Percentiles rank a stretch among this genome's conserved stretches.
Evolutionary conservation across 1,140 invertebrate species (phyloP).

Genomic region (Batillaria attramentaria): DNA sequence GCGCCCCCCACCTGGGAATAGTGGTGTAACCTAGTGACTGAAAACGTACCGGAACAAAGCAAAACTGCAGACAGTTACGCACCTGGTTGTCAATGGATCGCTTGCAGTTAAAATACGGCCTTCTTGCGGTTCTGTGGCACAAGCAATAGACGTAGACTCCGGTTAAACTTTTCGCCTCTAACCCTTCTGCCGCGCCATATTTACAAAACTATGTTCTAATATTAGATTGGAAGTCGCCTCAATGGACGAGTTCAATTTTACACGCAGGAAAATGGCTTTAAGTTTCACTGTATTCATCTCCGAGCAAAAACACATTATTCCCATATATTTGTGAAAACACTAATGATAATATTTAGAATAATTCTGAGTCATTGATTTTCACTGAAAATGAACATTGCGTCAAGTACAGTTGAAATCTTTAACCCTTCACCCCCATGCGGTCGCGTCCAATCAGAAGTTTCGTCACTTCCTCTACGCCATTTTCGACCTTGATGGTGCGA

Average conservation of each 20-base stretch:
- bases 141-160: no score
- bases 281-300: no score
- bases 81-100: constrained; percentile 3
- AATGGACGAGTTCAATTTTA: constrained; percentile 3
- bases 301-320: no score
- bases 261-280: no score
- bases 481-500: constrained; percentile 52
- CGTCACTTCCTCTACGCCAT: constrained; percentile 60
- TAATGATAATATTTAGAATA: no score
- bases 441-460: background rate
- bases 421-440: background rate
- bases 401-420: background rate
- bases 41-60: background rate
- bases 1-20: constrained; percentile 15
- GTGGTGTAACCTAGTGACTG: constrained; percentile 15
- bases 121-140: background rate
- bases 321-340: no score
- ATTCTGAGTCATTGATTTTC: no score
- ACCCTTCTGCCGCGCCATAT: constrained; percentile 20
- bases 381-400: no score
- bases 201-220: constrained; percentile 21
- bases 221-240: constrained; percentile 21
- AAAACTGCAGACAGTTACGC: background rate
- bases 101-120: background rate
- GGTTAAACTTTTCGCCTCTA: background rate